Evolutionary conservation across 2,113 vertebrate species (phyloP).

Genomic region (Otis tarda): DNA sequence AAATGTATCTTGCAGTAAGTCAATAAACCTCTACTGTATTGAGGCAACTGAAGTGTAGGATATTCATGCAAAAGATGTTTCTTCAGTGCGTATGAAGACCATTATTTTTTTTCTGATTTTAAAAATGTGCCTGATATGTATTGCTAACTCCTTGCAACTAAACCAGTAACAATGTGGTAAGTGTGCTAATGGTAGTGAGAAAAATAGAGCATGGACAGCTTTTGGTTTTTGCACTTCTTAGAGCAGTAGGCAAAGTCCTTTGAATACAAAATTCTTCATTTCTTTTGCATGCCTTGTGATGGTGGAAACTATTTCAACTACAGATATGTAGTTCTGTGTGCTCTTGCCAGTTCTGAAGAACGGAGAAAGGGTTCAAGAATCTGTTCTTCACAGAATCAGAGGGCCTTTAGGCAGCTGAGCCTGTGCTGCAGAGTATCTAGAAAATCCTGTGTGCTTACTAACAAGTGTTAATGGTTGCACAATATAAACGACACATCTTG

Average conservation of each 20-base stretch:
- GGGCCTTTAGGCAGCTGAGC: not conserved
- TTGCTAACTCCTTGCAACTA: conserved; percentile 19
- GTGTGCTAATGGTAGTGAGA: not conserved
- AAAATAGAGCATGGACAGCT: not conserved
- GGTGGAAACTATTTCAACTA: not conserved
- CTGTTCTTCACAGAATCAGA: not conserved
- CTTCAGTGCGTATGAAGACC: conserved; percentile 27
- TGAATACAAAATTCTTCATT: not conserved
- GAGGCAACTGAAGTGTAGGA: conserved; percentile 46
- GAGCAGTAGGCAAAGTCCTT: not conserved
- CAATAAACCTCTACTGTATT: conserved; percentile 59
- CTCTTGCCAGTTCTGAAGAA: not conserved
- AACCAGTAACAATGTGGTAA: not conserved
- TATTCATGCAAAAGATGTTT: conserved; percentile 54
- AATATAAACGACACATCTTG: not conserved
- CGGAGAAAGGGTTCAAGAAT: not conserved
- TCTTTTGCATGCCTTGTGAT: not conserved
- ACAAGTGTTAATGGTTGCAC: not conserved
- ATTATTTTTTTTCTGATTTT: conserved; percentile 33
- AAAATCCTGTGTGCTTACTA: not conserved
- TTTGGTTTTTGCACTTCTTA: not conserved
- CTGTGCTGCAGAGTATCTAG: not conserved
- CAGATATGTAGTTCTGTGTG: not conserved
- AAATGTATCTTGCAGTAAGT: conserved; percentile 64
- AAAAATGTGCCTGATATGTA: conserved; percentile 36